Conservation (phyloP, 1,140 invertebrate species). For the Papilio polyxenes region DNA sequence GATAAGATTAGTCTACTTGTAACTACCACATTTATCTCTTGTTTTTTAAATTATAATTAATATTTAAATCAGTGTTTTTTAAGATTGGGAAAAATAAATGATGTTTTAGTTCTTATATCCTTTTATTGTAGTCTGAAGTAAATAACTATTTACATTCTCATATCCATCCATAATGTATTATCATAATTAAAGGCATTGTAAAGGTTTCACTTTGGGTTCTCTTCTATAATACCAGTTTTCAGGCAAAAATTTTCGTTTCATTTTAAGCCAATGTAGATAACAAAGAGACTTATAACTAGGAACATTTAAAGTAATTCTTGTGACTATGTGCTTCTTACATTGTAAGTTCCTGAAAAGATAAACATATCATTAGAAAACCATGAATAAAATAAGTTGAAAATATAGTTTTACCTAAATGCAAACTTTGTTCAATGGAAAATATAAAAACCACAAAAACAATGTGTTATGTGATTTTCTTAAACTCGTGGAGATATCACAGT, state of each 20-base stretch:
- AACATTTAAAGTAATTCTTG: conserved; percentile 62
- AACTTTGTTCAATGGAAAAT: neutral
- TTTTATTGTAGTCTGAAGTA: conserved; percentile 55
- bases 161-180: conserved; percentile 43
- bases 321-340: conserved; percentile 63
- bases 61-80: too few relatives aligned
- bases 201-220: conserved; percentile 39
- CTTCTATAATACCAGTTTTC: conserved; percentile 25
- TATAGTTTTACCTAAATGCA: neutral
- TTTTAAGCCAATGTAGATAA: conserved; percentile 23
- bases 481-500: neutral
- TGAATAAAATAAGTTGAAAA: conserved; percentile 18
- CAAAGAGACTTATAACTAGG: conserved; percentile 67
- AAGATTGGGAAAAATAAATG: neutral
- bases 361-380: conserved; percentile 38
- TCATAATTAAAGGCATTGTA: neutral
- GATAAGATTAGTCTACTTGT: too few relatives aligned
- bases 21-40: too few relatives aligned
- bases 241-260: neutral
- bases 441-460: neutral
- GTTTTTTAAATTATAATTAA: too few relatives aligned
- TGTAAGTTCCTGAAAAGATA: conserved; percentile 68
- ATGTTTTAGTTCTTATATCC: conserved; percentile 33
- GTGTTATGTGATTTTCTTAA: neutral
- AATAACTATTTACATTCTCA: conserved; percentile 69